phyloP scores from a whole-genome alignment of 2,113 vertebrate genomes.

The Macaca fascicularis region DNA sequence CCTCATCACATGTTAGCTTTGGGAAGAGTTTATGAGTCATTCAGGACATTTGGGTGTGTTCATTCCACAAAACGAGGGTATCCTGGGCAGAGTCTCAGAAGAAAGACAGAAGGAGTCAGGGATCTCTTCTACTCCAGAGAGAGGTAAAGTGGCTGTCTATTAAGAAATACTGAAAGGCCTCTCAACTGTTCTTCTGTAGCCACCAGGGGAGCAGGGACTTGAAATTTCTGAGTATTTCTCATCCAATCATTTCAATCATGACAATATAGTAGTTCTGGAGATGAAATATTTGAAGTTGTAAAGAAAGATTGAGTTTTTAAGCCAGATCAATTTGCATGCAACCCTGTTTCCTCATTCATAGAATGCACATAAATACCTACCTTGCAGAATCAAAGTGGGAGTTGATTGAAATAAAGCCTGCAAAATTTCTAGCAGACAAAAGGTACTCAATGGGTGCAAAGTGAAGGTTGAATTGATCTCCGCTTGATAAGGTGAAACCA shows the following conservation, averaged over 20 bases:
- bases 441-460: not conserved
- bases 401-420: not conserved
- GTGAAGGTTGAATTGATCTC: not conserved
- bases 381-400: not conserved
- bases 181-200: not conserved
- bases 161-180: not conserved
- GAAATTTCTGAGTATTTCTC: not conserved
- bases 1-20: not conserved
- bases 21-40: constrained; percentile 53
- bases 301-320: not conserved
- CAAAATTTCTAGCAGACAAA: not conserved
- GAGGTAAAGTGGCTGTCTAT: not conserved
- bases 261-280: not conserved
- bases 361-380: not conserved
- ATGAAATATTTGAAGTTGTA: not conserved
- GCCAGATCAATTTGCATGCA: not conserved
- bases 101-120: not conserved
- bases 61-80: not conserved
- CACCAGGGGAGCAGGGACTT: not conserved
- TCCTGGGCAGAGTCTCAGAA: not conserved
- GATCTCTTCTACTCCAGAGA: not conserved
- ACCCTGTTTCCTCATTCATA: not conserved
- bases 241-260: not conserved
- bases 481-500: not conserved
- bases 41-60: constrained; percentile 1